phyloP scores from a whole-genome alignment of 2,113 vertebrate species.

The Bothrops jararaca region DNA sequence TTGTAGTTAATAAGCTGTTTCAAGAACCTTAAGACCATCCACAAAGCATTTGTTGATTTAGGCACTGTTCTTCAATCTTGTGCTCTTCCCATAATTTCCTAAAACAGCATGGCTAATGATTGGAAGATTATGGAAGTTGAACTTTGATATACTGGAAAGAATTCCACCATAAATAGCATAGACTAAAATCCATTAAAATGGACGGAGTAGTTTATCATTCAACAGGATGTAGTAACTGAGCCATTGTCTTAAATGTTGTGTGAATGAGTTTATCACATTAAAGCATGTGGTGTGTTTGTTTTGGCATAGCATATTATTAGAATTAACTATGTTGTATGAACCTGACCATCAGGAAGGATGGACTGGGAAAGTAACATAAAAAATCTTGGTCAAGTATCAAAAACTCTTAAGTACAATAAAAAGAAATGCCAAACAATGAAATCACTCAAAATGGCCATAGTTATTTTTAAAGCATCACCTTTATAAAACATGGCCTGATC shows the following conservation, averaged over 20 bases:
- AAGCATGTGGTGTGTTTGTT: not conserved
- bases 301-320: not conserved
- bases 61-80: not conserved
- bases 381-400: not conserved
- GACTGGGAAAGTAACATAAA: not conserved
- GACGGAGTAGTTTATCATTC: not conserved
- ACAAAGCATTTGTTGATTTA: not conserved
- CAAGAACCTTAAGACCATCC: not conserved
- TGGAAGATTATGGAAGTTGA: not conserved
- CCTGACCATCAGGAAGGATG: not conserved
- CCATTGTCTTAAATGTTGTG: not conserved
- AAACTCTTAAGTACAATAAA: not conserved
- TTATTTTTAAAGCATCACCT: not conserved
- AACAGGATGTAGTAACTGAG: not conserved
- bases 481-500: not conserved
- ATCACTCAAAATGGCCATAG: not conserved
- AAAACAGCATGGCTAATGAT: not conserved
- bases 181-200: not conserved
- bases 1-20: not conserved
- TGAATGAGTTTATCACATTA: not conserved
- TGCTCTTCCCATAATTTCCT: not conserved
- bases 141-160: not conserved
- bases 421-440: not conserved
- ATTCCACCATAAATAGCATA: not conserved
- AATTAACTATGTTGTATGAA: not conserved